These are phyloP conservation scores for Polietes domitor DNA, from an alignment of 2,888 invertebrate species.

Conservation along the genomic window DNA sequence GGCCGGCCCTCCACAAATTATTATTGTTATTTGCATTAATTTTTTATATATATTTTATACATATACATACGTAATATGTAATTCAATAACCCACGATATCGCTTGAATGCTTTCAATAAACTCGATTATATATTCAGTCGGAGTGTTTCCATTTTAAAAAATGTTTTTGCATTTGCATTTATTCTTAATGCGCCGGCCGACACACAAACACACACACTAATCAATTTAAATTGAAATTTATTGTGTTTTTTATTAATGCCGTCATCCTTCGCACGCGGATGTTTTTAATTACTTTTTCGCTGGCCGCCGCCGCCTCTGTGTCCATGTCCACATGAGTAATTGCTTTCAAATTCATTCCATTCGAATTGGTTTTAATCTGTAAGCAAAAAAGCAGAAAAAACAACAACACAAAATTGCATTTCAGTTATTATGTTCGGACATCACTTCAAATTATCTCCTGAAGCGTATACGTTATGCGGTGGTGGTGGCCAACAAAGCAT, in stretches of 20 bases:
- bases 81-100: background rate
- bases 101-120: background rate
- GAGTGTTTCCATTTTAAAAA: background rate
- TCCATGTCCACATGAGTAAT: slow-evolving; percentile 9
- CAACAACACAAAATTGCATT: background rate
- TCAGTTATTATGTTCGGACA: slow-evolving; percentile 2
- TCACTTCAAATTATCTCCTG: background rate
- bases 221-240: slow-evolving; percentile 19
- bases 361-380: slow-evolving; percentile 15
- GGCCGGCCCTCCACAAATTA: background rate
- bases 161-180: no score
- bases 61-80: background rate
- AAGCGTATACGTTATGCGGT: background rate
- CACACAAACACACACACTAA: slow-evolving; percentile 14
- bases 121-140: background rate
- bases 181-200: no score
- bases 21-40: slow-evolving; percentile 3
- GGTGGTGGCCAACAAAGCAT: background rate
- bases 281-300: slow-evolving; percentile 19
- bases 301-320: background rate
- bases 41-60: background rate
- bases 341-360: slow-evolving; percentile 1
- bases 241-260: background rate
- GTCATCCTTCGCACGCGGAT: background rate
- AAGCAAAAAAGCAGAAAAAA: slow-evolving; percentile 6